Evolutionary conservation across 2,888 invertebrate species (phyloP).

Genomic region (Pristionchus japonicus): DNA sequence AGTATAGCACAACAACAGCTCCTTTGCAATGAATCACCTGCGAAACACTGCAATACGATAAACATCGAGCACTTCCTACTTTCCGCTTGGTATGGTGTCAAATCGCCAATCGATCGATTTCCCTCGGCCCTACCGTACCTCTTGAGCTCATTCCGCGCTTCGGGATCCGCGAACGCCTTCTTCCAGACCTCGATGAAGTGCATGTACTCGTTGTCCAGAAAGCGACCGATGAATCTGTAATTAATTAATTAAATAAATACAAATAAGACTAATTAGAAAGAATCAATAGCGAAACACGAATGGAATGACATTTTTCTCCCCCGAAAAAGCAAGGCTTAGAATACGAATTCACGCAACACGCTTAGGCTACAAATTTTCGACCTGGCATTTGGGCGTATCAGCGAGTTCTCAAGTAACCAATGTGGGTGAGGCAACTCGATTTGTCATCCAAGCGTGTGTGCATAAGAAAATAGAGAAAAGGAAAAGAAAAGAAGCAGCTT

Average conservation of each 20-base stretch:
- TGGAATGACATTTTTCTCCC: too few relatives aligned
- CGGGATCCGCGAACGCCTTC: constrained; percentile 47
- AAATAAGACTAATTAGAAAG: not conserved
- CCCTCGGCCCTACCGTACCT: not conserved
- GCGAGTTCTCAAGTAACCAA: not conserved
- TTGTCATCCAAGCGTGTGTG: not conserved
- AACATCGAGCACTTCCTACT: too few relatives aligned
- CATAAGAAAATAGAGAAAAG: not conserved
- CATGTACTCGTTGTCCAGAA: constrained; percentile 54
- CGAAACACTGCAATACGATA: not conserved
- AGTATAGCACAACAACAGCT: not conserved
- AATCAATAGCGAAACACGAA: not conserved
- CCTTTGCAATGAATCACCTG: not conserved
- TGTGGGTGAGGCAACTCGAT: not conserved
- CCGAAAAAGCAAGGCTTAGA: not conserved
- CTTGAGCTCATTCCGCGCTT: constrained; percentile 36
- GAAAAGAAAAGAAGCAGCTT: not conserved
- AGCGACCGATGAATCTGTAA: constrained; percentile 58
- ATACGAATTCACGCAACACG: not conserved
- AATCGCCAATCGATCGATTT: not conserved
- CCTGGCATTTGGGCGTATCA: not conserved
- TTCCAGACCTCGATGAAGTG: constrained; percentile 53
- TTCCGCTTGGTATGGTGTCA: too few relatives aligned
- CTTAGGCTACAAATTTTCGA: too few relatives aligned
- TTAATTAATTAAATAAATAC: not conserved